These are phyloP conservation scores for Volucella zonaria DNA, from an alignment of 2,888 invertebrate species.

Conservation along the genomic window DNA sequence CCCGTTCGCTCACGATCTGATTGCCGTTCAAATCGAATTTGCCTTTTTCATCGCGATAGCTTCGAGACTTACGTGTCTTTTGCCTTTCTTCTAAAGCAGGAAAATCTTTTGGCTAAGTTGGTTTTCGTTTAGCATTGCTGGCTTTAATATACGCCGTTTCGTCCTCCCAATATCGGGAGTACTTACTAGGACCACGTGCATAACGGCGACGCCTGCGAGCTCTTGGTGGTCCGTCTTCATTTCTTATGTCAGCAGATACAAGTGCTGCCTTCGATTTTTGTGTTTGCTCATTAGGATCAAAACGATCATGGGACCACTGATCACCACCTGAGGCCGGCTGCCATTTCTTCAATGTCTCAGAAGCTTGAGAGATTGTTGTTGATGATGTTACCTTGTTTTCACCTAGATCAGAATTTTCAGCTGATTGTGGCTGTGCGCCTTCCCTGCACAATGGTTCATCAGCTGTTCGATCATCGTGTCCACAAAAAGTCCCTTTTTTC, in stretches of 20 bases:
- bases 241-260: constrained; percentile 93
- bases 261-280: constrained; percentile 94
- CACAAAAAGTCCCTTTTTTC: constrained; percentile 97
- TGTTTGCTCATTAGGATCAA: constrained; percentile 85
- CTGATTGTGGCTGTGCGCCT: constrained; percentile 75
- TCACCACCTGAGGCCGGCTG: constrained; percentile 83
- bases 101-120: constrained; percentile 85
- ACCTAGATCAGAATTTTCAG: constrained; percentile 79
- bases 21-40: constrained; percentile 79
- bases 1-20: constrained; percentile 50
- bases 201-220: constrained; percentile 93
- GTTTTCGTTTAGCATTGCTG: constrained; percentile 81
- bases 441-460: constrained; percentile 83
- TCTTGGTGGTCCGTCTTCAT: constrained; percentile 95
- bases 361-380: constrained; percentile 79
- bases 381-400: constrained; percentile 76
- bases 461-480: constrained; percentile 95
- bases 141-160: constrained; percentile 92
- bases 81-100: constrained; percentile 82
- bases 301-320: constrained; percentile 93
- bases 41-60: constrained; percentile 81
- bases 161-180: constrained; percentile 96
- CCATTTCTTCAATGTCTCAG: constrained; percentile 82
- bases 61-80: constrained; percentile 73
- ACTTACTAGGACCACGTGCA: constrained; percentile 95